phyloP scores from a whole-genome alignment of 2,888 invertebrate genomes.

The Malthinus seriepunctatus region DNA sequence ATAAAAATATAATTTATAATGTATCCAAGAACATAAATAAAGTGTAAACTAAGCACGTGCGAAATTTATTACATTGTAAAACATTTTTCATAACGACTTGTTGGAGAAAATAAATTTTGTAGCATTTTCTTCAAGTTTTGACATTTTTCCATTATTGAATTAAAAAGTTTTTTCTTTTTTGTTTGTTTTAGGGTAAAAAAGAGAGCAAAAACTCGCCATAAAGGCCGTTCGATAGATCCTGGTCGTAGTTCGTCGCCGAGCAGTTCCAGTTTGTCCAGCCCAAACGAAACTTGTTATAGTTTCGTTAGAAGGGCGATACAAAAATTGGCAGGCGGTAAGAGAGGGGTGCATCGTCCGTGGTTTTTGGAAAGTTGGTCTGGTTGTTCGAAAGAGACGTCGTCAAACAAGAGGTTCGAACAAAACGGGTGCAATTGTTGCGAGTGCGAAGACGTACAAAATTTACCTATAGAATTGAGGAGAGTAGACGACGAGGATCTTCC shows the following conservation, averaged over 20 bases:
- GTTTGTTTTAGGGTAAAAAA: slow-evolving; percentile 50
- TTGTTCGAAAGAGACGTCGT: slow-evolving; percentile 50
- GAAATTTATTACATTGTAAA: background rate
- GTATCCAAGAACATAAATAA: too few species aligned
- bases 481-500: slow-evolving; percentile 66
- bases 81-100: background rate
- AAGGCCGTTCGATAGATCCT: slow-evolving; percentile 70
- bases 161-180: background rate
- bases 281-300: slow-evolving; percentile 92
- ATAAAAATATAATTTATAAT: too few species aligned
- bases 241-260: slow-evolving; percentile 67
- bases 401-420: slow-evolving; percentile 55
- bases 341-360: slow-evolving; percentile 69
- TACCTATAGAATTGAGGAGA: slow-evolving; percentile 86
- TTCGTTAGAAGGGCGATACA: slow-evolving; percentile 86
- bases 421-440: slow-evolving; percentile 65
- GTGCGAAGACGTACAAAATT: slow-evolving; percentile 69
- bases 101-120: slow-evolving; percentile 4
- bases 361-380: slow-evolving; percentile 80
- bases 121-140: background rate
- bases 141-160: slow-evolving; percentile 2
- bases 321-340: slow-evolving; percentile 74
- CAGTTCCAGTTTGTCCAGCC: slow-evolving; percentile 86
- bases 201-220: slow-evolving; percentile 56
- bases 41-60: background rate